Conservation (phyloP, 2,797 vertebrate genomes). For the Crotalus adamanteus region DNA sequence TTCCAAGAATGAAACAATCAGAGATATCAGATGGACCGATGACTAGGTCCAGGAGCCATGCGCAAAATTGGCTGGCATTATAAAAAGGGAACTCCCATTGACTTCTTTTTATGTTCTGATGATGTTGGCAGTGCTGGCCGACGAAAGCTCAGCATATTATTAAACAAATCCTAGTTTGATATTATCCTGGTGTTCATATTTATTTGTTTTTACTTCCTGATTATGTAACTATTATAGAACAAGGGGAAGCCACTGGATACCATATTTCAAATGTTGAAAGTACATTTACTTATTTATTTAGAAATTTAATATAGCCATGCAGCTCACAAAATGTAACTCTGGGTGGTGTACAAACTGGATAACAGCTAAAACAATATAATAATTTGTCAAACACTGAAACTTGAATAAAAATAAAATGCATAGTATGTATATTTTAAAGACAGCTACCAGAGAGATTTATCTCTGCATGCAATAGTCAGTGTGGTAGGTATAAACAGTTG, state of each 20-base stretch:
- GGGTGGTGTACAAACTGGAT: background rate
- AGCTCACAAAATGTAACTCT: background rate
- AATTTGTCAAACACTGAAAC: background rate
- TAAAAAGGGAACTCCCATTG: too few relatives aligned
- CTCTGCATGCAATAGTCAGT: background rate
- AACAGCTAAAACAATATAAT: background rate
- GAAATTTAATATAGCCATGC: background rate
- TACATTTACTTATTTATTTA: background rate
- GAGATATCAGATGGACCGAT: too few relatives aligned
- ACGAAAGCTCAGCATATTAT: too few relatives aligned
- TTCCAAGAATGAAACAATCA: too few relatives aligned
- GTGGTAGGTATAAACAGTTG: background rate
- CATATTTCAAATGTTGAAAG: background rate
- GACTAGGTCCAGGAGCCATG: too few relatives aligned
- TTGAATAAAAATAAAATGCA: background rate
- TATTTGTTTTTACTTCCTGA: background rate
- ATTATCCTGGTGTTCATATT: too few relatives aligned
- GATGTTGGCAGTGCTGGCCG: too few relatives aligned
- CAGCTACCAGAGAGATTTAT: background rate
- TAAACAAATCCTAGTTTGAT: too few relatives aligned
- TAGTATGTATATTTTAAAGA: background rate
- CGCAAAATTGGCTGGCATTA: too few relatives aligned
- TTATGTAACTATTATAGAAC: background rate
- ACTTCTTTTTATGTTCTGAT: too few relatives aligned
- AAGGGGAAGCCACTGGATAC: background rate